These are phyloP conservation scores for Pyrocoelia pectoralis DNA, from an alignment of 2,888 invertebrate genomes.

Conservation along the genomic window DNA sequence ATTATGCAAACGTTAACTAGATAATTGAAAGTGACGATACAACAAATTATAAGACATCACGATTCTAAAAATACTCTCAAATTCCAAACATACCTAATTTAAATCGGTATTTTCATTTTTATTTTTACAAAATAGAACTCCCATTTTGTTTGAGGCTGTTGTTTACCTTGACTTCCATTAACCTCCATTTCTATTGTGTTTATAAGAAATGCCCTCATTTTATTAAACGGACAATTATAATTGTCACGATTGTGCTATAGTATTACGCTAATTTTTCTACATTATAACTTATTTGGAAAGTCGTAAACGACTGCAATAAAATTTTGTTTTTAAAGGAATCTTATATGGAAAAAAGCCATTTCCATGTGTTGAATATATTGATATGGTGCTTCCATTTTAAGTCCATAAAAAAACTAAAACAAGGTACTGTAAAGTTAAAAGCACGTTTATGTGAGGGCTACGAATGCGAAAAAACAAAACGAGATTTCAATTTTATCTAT, in stretches of 20 bases:
- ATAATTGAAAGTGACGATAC: neutral
- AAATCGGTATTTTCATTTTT: conserved; percentile 9
- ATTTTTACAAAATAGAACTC: conserved; percentile 15
- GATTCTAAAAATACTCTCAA: neutral
- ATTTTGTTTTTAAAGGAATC: too few species aligned
- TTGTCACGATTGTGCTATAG: neutral
- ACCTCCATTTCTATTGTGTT: conserved; percentile 25
- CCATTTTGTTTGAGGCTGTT: conserved; percentile 6
- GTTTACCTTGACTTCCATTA: conserved; percentile 32
- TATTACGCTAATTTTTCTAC: too few species aligned
- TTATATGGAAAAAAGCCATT: too few species aligned
- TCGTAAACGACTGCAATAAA: too few species aligned
- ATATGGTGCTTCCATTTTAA: too few species aligned
- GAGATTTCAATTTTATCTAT: too few species aligned
- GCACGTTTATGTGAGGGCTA: too few species aligned
- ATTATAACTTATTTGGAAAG: too few species aligned
- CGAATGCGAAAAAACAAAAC: too few species aligned
- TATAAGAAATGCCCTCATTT: conserved; percentile 29
- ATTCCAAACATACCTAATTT: neutral
- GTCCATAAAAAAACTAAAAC: too few species aligned
- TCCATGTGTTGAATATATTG: too few species aligned
- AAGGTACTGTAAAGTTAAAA: too few species aligned
- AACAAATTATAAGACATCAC: neutral
- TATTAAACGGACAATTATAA: conserved; percentile 1
- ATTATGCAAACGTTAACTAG: neutral